These are phyloP conservation scores for Mantis religiosa DNA, from an alignment of 2,888 invertebrate genomes.

Conservation along the genomic window DNA sequence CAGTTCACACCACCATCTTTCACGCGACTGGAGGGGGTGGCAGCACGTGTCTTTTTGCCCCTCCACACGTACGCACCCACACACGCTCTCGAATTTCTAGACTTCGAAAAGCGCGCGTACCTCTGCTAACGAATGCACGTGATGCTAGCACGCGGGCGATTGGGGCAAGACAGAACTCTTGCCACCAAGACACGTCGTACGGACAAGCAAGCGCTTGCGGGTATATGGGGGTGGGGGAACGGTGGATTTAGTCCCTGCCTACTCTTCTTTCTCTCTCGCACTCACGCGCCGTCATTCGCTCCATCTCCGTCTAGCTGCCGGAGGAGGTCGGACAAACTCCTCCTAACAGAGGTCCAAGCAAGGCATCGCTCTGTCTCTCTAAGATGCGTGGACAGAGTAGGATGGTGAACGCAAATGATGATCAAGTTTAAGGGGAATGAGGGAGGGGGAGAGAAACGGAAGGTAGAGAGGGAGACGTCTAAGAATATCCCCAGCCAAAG, in stretches of 20 bases:
- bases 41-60: neutral
- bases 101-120: neutral
- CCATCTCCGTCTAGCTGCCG: neutral
- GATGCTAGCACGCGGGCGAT: neutral
- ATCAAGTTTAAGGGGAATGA: constrained; percentile 5
- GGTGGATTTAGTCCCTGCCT: neutral
- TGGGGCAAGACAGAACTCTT: neutral
- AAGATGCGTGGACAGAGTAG: neutral
- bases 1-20: neutral
- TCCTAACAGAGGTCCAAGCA: neutral
- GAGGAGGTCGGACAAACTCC: neutral
- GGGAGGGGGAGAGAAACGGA: neutral
- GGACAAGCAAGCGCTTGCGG: neutral
- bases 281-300: neutral
- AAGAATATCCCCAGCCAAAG: neutral
- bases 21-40: neutral
- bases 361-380: neutral
- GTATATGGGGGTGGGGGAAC: neutral
- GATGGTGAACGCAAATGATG: constrained; percentile 15
- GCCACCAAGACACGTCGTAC: neutral
- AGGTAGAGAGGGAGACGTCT: neutral
- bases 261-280: neutral
- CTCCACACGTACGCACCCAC: neutral
- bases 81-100: neutral
- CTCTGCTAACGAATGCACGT: neutral